phyloP scores from a whole-genome alignment of 92 coral and sea anemone genomes.

The Zoanthus solanderi region DNA sequence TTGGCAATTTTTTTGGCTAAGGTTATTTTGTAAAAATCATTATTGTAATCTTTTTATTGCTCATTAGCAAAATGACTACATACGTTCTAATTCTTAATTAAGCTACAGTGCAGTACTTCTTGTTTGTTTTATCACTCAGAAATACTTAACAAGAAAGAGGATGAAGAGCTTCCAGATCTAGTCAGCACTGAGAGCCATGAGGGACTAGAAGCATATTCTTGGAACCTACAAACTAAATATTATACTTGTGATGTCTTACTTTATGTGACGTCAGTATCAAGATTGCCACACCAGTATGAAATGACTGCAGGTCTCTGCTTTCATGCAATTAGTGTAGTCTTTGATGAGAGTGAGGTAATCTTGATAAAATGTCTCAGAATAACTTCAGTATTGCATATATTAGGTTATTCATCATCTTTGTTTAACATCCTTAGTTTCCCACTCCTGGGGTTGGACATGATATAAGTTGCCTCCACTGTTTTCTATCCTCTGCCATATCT shows the following conservation, averaged over 20 bases:
- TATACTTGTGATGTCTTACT: conserved; percentile 77
- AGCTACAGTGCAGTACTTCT: background rate
- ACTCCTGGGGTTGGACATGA: no score
- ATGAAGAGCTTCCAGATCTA: conserved; percentile 53
- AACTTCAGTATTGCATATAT: no score
- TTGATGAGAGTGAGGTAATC: conserved; percentile 78
- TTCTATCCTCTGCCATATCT: no score
- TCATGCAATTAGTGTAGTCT: conserved; percentile 74
- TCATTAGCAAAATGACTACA: no score
- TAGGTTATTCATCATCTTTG: no score
- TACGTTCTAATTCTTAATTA: no score
- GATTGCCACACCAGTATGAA: conserved; percentile 59
- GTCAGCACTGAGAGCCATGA: conserved; percentile 34
- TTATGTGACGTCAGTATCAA: conserved; percentile 56
- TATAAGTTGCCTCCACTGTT: no score
- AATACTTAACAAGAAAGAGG: conserved; percentile 46
- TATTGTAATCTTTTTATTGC: no score
- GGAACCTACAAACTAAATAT: conserved; percentile 92
- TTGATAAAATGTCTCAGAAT: no score
- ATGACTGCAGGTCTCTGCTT: conserved; percentile 61
- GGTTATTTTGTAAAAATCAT: no score
- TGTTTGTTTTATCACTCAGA: background rate
- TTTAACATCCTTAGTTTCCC: no score
- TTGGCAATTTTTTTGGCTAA: no score
- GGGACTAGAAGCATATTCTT: conserved; percentile 63